phyloP scores from a whole-genome alignment of 2,113 vertebrate genomes.

The Hoplias malabaricus region DNA sequence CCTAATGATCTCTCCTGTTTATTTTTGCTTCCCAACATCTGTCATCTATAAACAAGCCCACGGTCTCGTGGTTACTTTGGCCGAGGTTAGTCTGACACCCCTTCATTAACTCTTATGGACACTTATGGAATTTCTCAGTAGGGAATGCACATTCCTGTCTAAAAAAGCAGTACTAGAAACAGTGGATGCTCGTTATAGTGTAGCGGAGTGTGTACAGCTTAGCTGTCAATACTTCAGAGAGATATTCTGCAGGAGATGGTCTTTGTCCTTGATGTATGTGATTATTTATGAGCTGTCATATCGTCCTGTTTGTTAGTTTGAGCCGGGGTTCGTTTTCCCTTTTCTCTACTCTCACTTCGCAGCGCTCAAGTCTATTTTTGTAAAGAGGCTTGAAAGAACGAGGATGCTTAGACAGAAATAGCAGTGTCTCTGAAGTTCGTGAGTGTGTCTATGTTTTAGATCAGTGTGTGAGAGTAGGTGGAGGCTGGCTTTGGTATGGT shows the following conservation, averaged over 20 bases:
- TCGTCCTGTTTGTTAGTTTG: neutral
- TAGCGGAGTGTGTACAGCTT: neutral
- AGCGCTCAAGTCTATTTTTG: conserved; percentile 16
- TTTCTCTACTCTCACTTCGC: neutral
- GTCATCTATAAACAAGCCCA: no score
- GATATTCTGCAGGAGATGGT: neutral
- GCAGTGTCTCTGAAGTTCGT: conserved; percentile 4
- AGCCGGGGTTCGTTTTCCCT: neutral
- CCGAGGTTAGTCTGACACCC: no score
- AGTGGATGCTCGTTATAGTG: neutral
- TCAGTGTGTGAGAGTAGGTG: neutral
- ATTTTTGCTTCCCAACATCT: no score
- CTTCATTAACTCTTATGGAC: no score
- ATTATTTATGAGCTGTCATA: neutral
- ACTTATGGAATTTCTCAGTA: no score
- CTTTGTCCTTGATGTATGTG: neutral
- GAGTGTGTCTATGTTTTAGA: conserved; percentile 22
- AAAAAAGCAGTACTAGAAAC: no score
- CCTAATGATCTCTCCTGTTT: no score
- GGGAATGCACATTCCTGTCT: no score
- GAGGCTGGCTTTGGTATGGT: neutral
- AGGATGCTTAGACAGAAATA: conserved; percentile 26
- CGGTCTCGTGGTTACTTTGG: no score
- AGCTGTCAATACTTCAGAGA: neutral
- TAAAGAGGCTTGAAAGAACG: conserved; percentile 1